Base-by-base conservation (phyloP, 2,113 vertebrate species). In the Xiphophorus maculatus region DNA sequence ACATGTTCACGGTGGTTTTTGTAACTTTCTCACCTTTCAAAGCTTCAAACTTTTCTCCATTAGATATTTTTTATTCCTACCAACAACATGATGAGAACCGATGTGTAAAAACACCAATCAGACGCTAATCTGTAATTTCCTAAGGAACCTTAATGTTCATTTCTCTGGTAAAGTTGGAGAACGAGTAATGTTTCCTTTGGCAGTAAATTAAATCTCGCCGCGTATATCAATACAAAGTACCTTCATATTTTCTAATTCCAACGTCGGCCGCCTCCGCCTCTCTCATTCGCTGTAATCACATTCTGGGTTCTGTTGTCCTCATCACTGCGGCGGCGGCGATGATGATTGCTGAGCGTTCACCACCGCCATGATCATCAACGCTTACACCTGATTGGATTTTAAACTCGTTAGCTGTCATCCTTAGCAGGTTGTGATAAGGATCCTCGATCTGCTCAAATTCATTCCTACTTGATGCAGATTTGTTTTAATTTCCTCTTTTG, bases 351-450 rank as follows among this genome's bases (percentile, higher is more conserved):
- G 75, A 79, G 69, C 74, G 73, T 79, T 68, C 29, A 54, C 22
- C 25, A 32, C 60, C 37, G 35, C 69, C 71, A 80, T 60, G 40
- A 71, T 73, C 54, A 76, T 70, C 62, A 32, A 35, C 58, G 62
- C 79, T 66, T 60, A 69, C 69, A 64, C 54, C 65, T 78, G 74
- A 84, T 84, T 72, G 63, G 70, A 86, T 86, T 77, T 69, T 17
- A 61, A 66, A 64, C 66, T 63, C 64, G 29, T 77, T 27, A 54
- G 2, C 69, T 35, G 25, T 69, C 71, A 1, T 58, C 71, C 69
- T 80, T 69, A 73, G 25, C 35, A 37, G 30, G 68, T 44, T 51
- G 54, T 44, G 71, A 74, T 76, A 33, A 82, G 58, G 63, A 48
- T 54, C 42, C 68, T 10, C 61, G 64, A 22, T 71, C 66, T 42